Base-by-base conservation (phyloP, 2,888 invertebrate genomes). In the Villa cingulata region DNA sequence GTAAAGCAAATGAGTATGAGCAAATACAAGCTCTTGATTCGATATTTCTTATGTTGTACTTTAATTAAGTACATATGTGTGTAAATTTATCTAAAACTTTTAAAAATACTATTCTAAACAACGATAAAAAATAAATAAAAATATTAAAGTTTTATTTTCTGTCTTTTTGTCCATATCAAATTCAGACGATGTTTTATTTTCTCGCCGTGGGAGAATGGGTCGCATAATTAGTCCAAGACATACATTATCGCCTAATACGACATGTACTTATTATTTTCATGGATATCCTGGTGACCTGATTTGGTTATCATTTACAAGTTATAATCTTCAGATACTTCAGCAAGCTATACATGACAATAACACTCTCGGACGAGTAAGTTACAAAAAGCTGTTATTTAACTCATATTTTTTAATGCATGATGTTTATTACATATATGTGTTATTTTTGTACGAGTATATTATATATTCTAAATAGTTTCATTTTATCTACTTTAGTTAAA, bases 241-340 rank as follows among this genome's bases (percentile, higher is more conserved):
- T 70, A 85, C 88, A 41, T 72, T 89, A 57, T 85, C 89, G 17
- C 86, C 87, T 2, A 84, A 85, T 62, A 86, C 88, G 48, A 87
- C 86, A 40, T 90, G 90, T 72, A 83, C 83, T 27, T 90, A 88
- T 77, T 81, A 80, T 55, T 86, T 90, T 64, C 79, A 80, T 62
- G 89, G 88, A 27, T 77, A 80, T 54, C 76, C 81, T 72, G 76
- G 81, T 44, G 88, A 88, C 64, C 75, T 84, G 52, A 80, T 90
- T 48, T 90, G 90, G 90, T 74, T 89, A 56, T 88, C 86, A 68
- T 89, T 89, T 65, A 80, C 86, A 54, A 86, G 86, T 54, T 89
- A 86, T 70, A 83, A 82, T 56, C 83, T 87, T 58, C 78, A 86
- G 61, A 83, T 85, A 53, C 71, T 86, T 52, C 72, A 81, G 57